phyloP scores from a whole-genome alignment of 2,797 vertebrate species.

The Syngnathus rostellatus region DNA sequence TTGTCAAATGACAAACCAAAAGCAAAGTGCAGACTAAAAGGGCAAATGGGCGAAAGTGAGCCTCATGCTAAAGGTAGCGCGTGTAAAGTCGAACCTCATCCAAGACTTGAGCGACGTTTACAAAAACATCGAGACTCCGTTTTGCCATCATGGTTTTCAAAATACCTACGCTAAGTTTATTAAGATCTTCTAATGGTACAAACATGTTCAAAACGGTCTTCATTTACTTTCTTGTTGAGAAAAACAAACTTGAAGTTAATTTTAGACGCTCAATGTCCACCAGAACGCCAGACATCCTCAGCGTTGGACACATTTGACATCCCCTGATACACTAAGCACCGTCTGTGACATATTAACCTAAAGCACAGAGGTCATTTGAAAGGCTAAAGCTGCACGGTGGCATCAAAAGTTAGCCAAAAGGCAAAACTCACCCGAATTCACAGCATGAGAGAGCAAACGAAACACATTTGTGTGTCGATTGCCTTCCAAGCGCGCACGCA shows the following conservation, averaged over 20 bases:
- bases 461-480: not conserved
- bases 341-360: too few relatives aligned
- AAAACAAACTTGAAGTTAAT: not conserved
- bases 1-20: constrained; percentile 68
- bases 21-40: constrained; percentile 65
- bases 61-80: constrained; percentile 20
- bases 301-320: not conserved
- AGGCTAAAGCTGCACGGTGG: not conserved
- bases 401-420: not conserved
- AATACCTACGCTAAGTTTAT: not conserved
- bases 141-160: not conserved
- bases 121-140: too few relatives aligned
- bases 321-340: not conserved
- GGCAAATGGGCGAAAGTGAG: constrained; percentile 39
- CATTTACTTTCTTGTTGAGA: not conserved
- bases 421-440: constrained; percentile 23
- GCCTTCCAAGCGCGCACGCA: not conserved
- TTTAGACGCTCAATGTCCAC: not conserved
- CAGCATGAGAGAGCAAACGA: not conserved
- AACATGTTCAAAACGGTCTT: not conserved
- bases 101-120: too few relatives aligned
- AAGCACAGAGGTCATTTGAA: not conserved
- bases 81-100: too few relatives aligned
- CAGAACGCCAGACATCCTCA: not conserved
- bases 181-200: not conserved